Evolutionary conservation across 2,797 vertebrate species (phyloP).

Genomic region (Cuniculus paca): DNA sequence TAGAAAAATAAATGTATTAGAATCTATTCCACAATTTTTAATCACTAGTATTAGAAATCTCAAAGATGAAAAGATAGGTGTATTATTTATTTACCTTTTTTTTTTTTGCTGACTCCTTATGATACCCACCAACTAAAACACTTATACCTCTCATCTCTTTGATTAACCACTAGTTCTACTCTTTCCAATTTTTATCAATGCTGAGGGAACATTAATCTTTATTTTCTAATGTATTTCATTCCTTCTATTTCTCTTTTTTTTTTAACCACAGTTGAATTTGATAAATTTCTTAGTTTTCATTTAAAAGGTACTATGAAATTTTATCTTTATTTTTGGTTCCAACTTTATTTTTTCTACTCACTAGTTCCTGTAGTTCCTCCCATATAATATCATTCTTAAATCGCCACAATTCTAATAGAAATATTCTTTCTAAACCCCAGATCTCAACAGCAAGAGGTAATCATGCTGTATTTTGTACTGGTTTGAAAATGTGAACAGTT

Average conservation of each 20-base stretch:
- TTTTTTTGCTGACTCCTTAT: slow-evolving; percentile 37
- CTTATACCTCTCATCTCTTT: not conserved
- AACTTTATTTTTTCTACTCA: slow-evolving; percentile 7
- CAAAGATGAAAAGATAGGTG: slow-evolving; percentile 1
- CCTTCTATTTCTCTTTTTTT: not conserved
- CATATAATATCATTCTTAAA: slow-evolving; percentile 15
- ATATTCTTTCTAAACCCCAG: not conserved
- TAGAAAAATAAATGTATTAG: slow-evolving; percentile 48
- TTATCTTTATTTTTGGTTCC: slow-evolving; percentile 23
- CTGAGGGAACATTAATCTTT: slow-evolving; percentile 28
- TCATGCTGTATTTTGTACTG: not conserved
- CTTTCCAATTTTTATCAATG: slow-evolving; percentile 7
- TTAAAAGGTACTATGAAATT: slow-evolving; percentile 12
- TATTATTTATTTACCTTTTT: slow-evolving; percentile 22
- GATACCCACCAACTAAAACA: not conserved
- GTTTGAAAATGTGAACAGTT: slow-evolving; percentile 31
- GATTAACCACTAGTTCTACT: not conserved
- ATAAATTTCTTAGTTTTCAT: slow-evolving; percentile 19
- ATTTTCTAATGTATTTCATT: slow-evolving; percentile 14
- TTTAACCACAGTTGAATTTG: slow-evolving; percentile 40
- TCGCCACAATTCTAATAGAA: slow-evolving; percentile 47
- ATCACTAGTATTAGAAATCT: slow-evolving; percentile 27
- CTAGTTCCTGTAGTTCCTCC: not conserved
- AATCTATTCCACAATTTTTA: not conserved
- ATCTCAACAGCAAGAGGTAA: not conserved